Evolutionary conservation across 2,113 vertebrate species (phyloP).

Genomic region (Phainopepla nitens): DNA sequence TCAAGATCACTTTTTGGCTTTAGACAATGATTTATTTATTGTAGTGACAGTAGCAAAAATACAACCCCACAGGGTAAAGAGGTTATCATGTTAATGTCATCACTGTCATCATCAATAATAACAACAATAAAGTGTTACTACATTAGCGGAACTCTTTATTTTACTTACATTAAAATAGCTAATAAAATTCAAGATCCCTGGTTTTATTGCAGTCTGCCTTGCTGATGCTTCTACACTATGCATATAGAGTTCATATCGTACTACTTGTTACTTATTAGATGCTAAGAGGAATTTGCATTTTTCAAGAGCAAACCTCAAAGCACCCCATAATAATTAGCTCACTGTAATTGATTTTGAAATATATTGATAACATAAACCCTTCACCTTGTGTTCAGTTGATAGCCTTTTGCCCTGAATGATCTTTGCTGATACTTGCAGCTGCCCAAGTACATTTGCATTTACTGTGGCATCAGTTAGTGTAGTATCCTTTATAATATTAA

Average conservation of each 20-base stretch:
- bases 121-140: neutral
- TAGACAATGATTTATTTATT: neutral
- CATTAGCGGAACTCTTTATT: neutral
- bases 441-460: neutral
- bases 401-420: neutral
- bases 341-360: conserved; percentile 30
- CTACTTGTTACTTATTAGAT: neutral
- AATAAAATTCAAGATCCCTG: neutral
- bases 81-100: neutral
- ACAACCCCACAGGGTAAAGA: neutral
- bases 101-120: neutral
- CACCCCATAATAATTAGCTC: conserved; percentile 6
- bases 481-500: neutral
- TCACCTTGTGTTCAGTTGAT: neutral
- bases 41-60: neutral
- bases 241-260: neutral
- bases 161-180: neutral
- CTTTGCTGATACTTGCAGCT: neutral
- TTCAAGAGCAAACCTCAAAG: conserved; percentile 16
- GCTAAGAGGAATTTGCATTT: neutral
- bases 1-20: neutral
- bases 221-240: neutral
- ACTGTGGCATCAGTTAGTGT: neutral
- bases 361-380: neutral
- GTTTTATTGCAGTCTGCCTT: neutral